Evolutionary conservation across 2,797 vertebrate genomes (phyloP), one percentile per base, ranked within the genome.

Genomic region (Coccyzus lansbergi): DNA sequence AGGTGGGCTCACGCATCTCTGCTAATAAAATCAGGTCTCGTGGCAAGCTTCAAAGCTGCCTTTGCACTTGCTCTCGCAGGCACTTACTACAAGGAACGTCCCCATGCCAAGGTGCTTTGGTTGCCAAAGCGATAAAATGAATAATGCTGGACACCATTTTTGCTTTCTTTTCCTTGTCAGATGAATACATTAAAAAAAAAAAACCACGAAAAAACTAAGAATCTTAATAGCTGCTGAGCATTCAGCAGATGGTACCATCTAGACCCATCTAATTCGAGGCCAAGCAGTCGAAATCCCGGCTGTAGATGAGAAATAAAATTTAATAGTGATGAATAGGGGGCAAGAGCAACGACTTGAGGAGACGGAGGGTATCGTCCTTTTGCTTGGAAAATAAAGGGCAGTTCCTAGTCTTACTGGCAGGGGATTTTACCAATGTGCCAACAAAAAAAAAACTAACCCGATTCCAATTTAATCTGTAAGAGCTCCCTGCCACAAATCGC

Each of bases 191-290:
- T 92, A 92, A 93, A 94, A n/a, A n/a, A n/a, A n/a, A 92, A 89
- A 69, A 58, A 25, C 21, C 0, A 3, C 64, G 87, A 92, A 93
- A 95, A 96, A 86, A 11, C 77, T 77, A 91, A 90, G 92, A 92
- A 81, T 88, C 88, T 84, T 95, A 96, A 94, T 97, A 95, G 92
- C 93, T 94, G 72, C 86, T 75, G 85, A 95, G 83, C 80, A 89
- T 93, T 96, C 90, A 25, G 95, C 96, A 97, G 95, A 96, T 97
- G 95, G 96, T 90, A 94, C 87, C 85, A 96, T 93, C 95, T 93
- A 96, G 92, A 94, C 94, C 93, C 88, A 94, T 89, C 67, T 95
- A 95, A 96, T 94, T 92, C 2, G 4, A 95, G 92, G 95, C 96
- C 94, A 96, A 95, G 81, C 88, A 92, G 75, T 64, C 81, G 94